phyloP scores from a whole-genome alignment of 2,113 vertebrate species.

The Callaeas wilsoni region DNA sequence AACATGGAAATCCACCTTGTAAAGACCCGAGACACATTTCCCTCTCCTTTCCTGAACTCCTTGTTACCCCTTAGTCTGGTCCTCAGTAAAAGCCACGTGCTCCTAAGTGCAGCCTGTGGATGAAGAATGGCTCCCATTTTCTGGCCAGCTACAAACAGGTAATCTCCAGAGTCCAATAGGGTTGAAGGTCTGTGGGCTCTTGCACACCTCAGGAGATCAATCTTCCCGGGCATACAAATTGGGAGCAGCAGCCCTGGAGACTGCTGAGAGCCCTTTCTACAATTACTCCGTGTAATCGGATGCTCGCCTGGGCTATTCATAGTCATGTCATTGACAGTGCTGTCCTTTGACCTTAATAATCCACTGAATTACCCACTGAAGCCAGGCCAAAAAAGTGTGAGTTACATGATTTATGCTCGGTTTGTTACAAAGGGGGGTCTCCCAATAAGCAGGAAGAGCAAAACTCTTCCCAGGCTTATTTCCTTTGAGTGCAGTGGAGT shows the following conservation, averaged over 20 bases:
- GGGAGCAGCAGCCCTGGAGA: background rate
- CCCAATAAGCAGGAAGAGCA: background rate
- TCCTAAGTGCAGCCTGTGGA: background rate
- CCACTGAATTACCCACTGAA: constrained; percentile 67
- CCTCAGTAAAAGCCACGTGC: background rate
- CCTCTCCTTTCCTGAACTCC: background rate
- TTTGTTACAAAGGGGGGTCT: background rate
- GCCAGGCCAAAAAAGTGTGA: constrained; percentile 41
- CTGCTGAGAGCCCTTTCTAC: constrained; percentile 38
- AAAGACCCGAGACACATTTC: background rate
- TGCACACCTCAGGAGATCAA: background rate
- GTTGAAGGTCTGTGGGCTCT: background rate
- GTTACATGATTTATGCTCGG: constrained; percentile 56
- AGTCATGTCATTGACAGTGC: constrained; percentile 42
- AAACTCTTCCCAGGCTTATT: background rate
- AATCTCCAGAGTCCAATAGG: background rate
- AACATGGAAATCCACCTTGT: background rate
- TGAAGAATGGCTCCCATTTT: constrained; percentile 5
- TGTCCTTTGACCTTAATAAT: constrained; percentile 72
- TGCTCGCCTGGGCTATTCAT: constrained; percentile 57
- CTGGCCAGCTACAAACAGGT: background rate
- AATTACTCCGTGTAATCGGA: constrained; percentile 47
- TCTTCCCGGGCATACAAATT: constrained; percentile 1
- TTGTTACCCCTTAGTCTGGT: background rate
- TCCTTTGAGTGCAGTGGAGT: background rate